These are phyloP conservation scores for Heliothis subflexa DNA, from an alignment of 1,140 invertebrate genomes.

Conservation along the genomic window DNA sequence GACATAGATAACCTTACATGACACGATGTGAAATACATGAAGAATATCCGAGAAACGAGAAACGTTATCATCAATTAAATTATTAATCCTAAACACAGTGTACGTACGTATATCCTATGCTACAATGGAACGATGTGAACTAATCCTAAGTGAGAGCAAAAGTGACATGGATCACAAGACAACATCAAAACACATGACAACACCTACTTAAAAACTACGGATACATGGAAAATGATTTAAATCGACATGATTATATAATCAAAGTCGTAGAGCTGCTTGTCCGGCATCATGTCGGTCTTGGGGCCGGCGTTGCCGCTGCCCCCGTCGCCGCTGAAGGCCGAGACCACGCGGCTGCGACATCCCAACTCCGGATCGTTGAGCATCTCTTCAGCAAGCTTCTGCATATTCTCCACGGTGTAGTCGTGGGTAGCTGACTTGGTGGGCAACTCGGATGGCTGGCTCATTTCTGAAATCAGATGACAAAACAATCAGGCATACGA, in stretches of 20 bases:
- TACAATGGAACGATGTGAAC: too few species aligned
- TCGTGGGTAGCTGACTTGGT: not conserved
- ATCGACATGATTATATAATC: constrained; percentile 5
- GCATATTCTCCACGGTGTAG: constrained; percentile 1
- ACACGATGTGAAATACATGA: too few species aligned
- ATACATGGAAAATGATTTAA: not conserved
- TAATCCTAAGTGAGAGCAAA: not conserved
- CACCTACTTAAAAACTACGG: too few species aligned
- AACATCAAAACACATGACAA: not conserved
- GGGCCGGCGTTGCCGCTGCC: not conserved
- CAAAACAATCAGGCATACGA: not conserved
- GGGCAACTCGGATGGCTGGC: not conserved
- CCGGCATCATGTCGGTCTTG: not conserved
- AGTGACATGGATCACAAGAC: not conserved
- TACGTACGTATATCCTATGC: too few species aligned
- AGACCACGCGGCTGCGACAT: not conserved
- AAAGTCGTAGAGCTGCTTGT: not conserved
- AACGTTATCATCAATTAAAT: too few species aligned
- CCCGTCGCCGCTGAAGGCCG: not conserved
- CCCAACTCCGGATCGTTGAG: constrained; percentile 1
- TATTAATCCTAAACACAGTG: too few species aligned
- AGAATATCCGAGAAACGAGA: too few species aligned
- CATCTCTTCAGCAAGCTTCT: constrained; percentile 1
- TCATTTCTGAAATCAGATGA: not conserved
- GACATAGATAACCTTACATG: too few species aligned